These are phyloP conservation scores for Eilema sororculum DNA, from an alignment of 2,888 invertebrate species.

Conservation along the genomic window DNA sequence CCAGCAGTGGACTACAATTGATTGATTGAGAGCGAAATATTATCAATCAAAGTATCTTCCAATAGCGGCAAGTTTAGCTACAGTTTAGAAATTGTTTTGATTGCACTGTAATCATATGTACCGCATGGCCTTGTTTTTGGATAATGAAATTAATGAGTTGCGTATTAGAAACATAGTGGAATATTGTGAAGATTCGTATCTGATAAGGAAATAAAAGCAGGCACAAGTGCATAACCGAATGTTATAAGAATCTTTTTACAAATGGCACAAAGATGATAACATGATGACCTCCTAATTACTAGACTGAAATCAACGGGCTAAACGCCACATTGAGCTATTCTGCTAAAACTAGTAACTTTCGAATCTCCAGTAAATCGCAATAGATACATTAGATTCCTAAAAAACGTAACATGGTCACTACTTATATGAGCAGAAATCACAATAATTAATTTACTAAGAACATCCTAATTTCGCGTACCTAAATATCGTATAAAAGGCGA, in stretches of 20 bases:
- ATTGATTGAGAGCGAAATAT: not conserved
- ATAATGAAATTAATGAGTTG: not conserved
- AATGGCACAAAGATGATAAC: not conserved
- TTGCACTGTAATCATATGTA: not conserved
- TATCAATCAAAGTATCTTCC: not conserved
- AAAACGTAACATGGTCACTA: too few species aligned
- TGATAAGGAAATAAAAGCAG: not conserved
- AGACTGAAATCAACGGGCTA: not conserved
- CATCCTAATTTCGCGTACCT: too few species aligned
- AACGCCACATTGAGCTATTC: too few species aligned
- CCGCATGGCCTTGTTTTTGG: not conserved
- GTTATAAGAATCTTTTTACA: not conserved
- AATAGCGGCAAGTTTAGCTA: not conserved
- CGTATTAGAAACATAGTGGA: constrained; percentile 3
- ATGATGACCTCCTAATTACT: not conserved
- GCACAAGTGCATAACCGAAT: constrained; percentile 1
- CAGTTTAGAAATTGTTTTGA: not conserved
- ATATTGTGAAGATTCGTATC: not conserved
- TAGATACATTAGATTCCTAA: too few species aligned
- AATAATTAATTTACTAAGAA: too few species aligned
- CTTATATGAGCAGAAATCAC: too few species aligned
- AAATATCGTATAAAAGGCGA: too few species aligned
- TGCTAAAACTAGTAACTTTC: too few species aligned
- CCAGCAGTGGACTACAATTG: not conserved
- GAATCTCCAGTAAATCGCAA: too few species aligned